Evolutionary conservation across 2,113 vertebrate species (phyloP), one percentile per base, ranked within the genome.

Genomic region (Strix uralensis): DNA sequence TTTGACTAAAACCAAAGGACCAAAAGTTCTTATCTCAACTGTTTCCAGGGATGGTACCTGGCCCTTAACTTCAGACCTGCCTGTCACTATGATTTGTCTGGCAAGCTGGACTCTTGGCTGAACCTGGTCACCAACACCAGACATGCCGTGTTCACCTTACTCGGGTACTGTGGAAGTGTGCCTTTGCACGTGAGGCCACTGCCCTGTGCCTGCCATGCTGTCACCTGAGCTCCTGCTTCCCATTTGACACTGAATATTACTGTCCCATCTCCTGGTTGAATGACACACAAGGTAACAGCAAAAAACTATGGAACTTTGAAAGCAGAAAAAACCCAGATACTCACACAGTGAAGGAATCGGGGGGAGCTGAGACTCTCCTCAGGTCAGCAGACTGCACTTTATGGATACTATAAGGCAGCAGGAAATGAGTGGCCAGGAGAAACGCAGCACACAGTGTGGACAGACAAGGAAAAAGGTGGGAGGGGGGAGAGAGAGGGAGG

Each of bases 291-390:
- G 25, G 25, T 57, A 94, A 73, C 15, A 85, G 38, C 15, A 70
- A 80, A 73, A 38, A 42, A 17, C 7, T 44, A 14, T 42, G 42
- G 74, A 86, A 87, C 6, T 65, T 19, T 38, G 15, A 86, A 91
- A 74, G 72, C 85, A 96, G 80, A 96, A 96, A 95, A 96, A 86
- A 65, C 67, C 80, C 40, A 73, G 79, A 98, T 99, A 99, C 99
- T 99, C 99, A 99, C 99, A 99, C 98, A 97, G 98, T 98, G 98
- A 99, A 99, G 99, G 99, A 99, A 98, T 99, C 99, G 3, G 99
- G 99, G 98, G 99, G 99, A 98, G 99, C 99, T 70, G 99, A 99
- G 97, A 99, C 99, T 98, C 99, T 99, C 97, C 99, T 98, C 98
- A 99, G 98, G 98, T 99, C 99, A 97, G 98, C 98, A 98, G 99